These are phyloP conservation scores for Drosophila ochracea DNA, from an alignment of 2,888 invertebrate species.

Conservation along the genomic window DNA sequence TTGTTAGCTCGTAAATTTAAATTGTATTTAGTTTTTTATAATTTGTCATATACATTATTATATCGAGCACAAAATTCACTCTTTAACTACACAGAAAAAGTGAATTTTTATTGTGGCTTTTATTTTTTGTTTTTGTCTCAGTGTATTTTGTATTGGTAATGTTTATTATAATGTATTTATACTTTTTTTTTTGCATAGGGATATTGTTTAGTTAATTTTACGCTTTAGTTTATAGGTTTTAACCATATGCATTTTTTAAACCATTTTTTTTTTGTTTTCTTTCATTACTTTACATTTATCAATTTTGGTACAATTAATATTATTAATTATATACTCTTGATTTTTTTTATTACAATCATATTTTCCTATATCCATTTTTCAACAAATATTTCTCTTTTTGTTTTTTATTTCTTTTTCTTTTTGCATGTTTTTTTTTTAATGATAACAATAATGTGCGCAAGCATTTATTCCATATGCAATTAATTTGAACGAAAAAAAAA, in stretches of 20 bases:
- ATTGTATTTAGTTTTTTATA: slow-evolving; percentile 18
- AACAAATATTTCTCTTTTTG: slow-evolving; percentile 60
- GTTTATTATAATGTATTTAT: slow-evolving; percentile 51
- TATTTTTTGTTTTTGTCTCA: slow-evolving; percentile 50
- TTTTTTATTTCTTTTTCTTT: slow-evolving; percentile 37
- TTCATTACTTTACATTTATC: slow-evolving; percentile 69
- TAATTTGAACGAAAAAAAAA: slow-evolving; percentile 36
- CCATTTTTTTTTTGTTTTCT: slow-evolving; percentile 39
- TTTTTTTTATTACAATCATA: slow-evolving; percentile 45
- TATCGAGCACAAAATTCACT: slow-evolving; percentile 52
- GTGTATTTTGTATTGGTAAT: slow-evolving; percentile 41
- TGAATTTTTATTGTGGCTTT: slow-evolving; percentile 32
- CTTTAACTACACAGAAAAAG: slow-evolving; percentile 57
- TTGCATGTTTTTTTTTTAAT: slow-evolving; percentile 44
- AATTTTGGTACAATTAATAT: slow-evolving; percentile 77
- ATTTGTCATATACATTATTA: slow-evolving; percentile 17
- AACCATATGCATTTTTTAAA: slow-evolving; percentile 70
- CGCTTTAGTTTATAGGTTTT: slow-evolving; percentile 65
- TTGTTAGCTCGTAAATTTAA: slow-evolving; percentile 42
- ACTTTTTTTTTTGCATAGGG: slow-evolving; percentile 56
- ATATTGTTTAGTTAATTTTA: slow-evolving; percentile 72
- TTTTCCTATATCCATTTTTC: slow-evolving; percentile 52
- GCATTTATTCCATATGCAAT: slow-evolving; percentile 54
- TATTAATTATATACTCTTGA: slow-evolving; percentile 62
- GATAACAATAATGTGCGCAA: slow-evolving; percentile 79